Conservation (phyloP, 2,888 invertebrate genomes). For the Drosophila monieri region DNA sequence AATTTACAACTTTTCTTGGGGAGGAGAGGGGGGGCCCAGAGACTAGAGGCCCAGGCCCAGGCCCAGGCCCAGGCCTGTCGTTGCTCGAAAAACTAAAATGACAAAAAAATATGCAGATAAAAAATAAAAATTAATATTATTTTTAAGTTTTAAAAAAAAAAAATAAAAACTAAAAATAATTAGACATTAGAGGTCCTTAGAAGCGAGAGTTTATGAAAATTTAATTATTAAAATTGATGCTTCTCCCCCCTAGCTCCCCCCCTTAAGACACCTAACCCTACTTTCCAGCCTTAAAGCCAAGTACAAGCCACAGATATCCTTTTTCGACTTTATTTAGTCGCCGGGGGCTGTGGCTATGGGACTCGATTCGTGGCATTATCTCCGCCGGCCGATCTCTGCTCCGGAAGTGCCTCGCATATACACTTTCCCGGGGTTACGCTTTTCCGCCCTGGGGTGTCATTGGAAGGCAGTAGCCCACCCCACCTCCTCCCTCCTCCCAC, state of each 20-base stretch:
- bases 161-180: too few relatives aligned
- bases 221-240: too few relatives aligned
- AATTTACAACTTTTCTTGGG: conserved; percentile 64
- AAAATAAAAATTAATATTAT: background rate
- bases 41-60: conserved; percentile 6
- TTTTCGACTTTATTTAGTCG: background rate
- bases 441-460: conserved; percentile 32
- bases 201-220: too few relatives aligned
- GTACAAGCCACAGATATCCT: background rate
- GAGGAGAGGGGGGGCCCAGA: background rate
- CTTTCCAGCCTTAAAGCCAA: background rate
- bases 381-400: conserved; percentile 18
- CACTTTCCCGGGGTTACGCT: background rate
- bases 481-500: too few relatives aligned
- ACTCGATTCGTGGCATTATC: conserved; percentile 27
- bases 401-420: background rate
- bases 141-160: too few relatives aligned
- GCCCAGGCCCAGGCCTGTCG: conserved; percentile 40
- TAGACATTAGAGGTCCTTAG: too few relatives aligned
- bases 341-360: background rate
- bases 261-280: background rate
- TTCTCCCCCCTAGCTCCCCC: too few relatives aligned
- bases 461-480: background rate
- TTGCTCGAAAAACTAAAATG: conserved; percentile 51
- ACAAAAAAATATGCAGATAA: background rate